These are phyloP conservation scores for Trisateles emortualis DNA, from an alignment of 2,888 invertebrate genomes.

Conservation along the genomic window DNA sequence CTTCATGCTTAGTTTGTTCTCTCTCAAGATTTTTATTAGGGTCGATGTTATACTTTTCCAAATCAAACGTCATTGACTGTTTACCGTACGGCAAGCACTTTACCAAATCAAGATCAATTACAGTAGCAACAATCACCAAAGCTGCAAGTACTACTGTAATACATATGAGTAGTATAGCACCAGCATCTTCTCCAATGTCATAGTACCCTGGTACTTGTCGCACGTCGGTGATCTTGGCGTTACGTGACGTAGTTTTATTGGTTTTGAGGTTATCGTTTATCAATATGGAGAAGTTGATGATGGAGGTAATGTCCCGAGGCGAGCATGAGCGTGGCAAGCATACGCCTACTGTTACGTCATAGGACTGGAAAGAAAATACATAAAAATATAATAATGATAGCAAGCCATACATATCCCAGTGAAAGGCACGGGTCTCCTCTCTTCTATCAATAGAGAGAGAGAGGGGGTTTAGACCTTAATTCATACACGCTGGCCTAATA, in stretches of 20 bases:
- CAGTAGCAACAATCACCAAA: constrained; percentile 73
- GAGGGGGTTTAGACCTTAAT: too few species aligned
- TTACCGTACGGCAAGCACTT: constrained; percentile 61
- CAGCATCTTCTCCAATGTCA: constrained; percentile 61
- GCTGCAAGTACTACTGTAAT: constrained; percentile 62
- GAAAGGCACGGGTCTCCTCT: too few species aligned
- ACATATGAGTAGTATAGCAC: constrained; percentile 64
- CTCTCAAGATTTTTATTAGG: constrained; percentile 51
- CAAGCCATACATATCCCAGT: too few species aligned
- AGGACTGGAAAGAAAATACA: constrained; percentile 67
- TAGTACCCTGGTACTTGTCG: constrained; percentile 64
- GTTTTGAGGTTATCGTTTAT: constrained; percentile 74
- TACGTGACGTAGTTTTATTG: constrained; percentile 69
- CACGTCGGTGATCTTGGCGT: constrained; percentile 61
- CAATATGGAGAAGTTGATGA: constrained; percentile 82
- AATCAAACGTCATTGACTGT: constrained; percentile 69
- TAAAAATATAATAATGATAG: too few species aligned
- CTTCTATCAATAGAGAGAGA: too few species aligned
- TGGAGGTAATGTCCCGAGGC: constrained; percentile 71
- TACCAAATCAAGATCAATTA: constrained; percentile 73
- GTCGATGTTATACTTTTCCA: constrained; percentile 69
- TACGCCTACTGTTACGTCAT: constrained; percentile 72
- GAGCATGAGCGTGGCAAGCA: constrained; percentile 82
- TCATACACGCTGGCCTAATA: too few species aligned
- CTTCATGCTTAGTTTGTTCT: constrained; percentile 35